Base-by-base conservation (phyloP, 2,113 vertebrate genomes). In the Hucho hucho region DNA sequence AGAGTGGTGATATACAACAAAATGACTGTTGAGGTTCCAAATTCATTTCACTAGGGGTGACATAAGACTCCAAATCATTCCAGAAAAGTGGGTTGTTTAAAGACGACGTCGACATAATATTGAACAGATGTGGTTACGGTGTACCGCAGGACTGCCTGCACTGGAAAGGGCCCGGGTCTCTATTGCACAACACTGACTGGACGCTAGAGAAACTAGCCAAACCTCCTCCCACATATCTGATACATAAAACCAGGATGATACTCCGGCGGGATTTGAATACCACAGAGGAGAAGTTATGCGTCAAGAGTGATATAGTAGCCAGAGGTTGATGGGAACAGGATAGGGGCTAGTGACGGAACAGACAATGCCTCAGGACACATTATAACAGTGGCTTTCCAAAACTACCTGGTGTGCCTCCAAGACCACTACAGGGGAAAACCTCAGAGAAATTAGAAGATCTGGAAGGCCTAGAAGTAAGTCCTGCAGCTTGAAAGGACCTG, bases 101-200 rank as follows among this genome's bases (percentile, higher is more conserved):
- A 22, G 7, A 26, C 63, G 2, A 26, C 12, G 63, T 64, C 63
- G 1, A 0, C 22, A 14, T 83, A 70, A 83, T 79, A 12, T 47
- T 67, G 79, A 78, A 68, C 83, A 87, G 80, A 87, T 84, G 80
- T 79, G 76, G 28, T 26, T 64, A 56, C 20, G 53, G 1, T 25
- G 63, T 24, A 25, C 63, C 1, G 13, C 24, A 26, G 63, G 63
- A 26, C 26, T 14, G 16, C 29, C 16, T 20, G 18, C 1, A 5
- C 16, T 12, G 65, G 2, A 67, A 28, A 1, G 6, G 65, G 16
- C 12, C 32, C 29, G 11, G n/a, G 20, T 3, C 13, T 20, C 65
- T 32, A n/a, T n/a, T 67, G 29, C 65, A 6, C 65, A 37, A 67
- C 65, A 3, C 65, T 13, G 24, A 6, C 29, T 29, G 65, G 29